These are phyloP conservation scores for Aphyosemion australe DNA, from an alignment of 2,113 vertebrate genomes.

Conservation along the genomic window DNA sequence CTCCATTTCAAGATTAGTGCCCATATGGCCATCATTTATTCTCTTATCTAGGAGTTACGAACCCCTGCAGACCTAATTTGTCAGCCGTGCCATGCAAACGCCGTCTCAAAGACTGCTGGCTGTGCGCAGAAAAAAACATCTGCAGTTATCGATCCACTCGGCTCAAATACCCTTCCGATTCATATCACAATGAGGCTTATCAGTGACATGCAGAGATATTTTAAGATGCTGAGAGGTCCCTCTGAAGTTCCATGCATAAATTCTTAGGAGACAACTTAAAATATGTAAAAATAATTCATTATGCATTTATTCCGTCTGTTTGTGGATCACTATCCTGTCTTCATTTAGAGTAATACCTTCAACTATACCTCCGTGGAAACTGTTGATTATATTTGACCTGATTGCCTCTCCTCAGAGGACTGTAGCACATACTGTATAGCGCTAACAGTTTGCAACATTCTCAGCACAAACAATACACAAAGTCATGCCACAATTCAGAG, in stretches of 20 bases:
- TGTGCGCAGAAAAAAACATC: conserved; percentile 59
- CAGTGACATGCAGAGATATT: conserved; percentile 71
- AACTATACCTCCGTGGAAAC: neutral
- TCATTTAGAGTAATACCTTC: neutral
- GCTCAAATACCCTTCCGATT: conserved; percentile 71
- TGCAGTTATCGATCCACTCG: conserved; percentile 71
- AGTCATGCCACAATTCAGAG: too few species aligned
- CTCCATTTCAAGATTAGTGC: conserved; percentile 44
- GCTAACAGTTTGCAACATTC: neutral
- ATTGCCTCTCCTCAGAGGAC: neutral
- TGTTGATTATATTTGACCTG: neutral
- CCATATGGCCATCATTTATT: conserved; percentile 48
- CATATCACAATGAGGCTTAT: conserved; percentile 74
- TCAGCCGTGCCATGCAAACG: conserved; percentile 59
- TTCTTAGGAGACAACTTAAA: conserved; percentile 20
- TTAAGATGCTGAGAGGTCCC: conserved; percentile 47
- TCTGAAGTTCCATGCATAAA: conserved; percentile 38
- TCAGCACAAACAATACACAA: too few species aligned
- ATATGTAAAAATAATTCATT: neutral
- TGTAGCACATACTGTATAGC: neutral
- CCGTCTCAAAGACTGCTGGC: conserved; percentile 56
- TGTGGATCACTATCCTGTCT: neutral
- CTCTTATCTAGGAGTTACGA: conserved; percentile 61
- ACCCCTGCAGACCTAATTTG: conserved; percentile 61
- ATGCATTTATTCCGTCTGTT: neutral